Conservation (phyloP, 2,113 vertebrate species). For the Perccottus glenii region DNA sequence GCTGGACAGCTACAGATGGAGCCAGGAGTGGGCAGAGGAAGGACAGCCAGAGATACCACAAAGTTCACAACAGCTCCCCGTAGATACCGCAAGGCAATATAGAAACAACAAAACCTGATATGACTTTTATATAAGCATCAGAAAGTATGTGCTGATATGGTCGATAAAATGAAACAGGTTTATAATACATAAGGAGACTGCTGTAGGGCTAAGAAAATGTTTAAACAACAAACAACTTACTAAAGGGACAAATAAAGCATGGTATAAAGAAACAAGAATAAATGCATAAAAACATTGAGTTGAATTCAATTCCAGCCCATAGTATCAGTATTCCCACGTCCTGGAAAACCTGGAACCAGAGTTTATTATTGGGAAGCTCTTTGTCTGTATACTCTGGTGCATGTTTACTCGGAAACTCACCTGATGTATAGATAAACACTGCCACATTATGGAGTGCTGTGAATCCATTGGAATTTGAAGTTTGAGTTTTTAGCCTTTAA, state of each 20-base stretch:
- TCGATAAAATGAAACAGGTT: conserved; percentile 4
- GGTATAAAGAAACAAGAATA: background rate
- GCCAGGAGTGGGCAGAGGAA: conserved; percentile 9
- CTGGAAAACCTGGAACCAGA: too few relatives aligned
- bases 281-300: background rate
- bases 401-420: too few relatives aligned
- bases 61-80: conserved; percentile 22
- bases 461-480: too few relatives aligned
- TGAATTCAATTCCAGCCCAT: too few relatives aligned
- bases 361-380: too few relatives aligned
- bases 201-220: background rate
- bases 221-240: background rate
- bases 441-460: too few relatives aligned
- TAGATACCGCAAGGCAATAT: conserved; percentile 25
- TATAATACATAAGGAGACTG: background rate
- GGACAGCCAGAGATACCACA: conserved; percentile 10
- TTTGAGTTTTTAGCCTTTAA: too few relatives aligned
- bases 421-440: too few relatives aligned
- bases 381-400: too few relatives aligned
- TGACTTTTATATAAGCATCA: background rate
- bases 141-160: background rate
- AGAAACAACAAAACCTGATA: conserved; percentile 13
- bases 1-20: conserved; percentile 66
- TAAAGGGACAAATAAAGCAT: background rate
- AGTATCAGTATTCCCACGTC: too few relatives aligned